A percentile compares a stretch with the other conserved stretches of the same genome.
phyloP scores from a whole-genome alignment of 2,888 invertebrate genomes.

The Bimastos eiseni region DNA sequence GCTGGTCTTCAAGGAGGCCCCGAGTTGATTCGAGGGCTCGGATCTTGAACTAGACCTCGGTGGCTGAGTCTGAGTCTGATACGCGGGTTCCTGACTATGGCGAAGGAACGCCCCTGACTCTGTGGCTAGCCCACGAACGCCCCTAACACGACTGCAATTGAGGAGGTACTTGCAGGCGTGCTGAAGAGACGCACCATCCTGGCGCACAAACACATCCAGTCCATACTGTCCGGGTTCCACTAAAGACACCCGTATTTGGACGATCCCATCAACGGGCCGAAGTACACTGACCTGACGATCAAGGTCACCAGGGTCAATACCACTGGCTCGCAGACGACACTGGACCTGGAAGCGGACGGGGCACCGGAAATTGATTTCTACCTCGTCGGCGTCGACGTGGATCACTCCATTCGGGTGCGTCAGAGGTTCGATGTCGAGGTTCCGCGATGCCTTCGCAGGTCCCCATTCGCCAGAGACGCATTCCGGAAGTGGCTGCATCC shows the following conservation, averaged over 20 bases:
- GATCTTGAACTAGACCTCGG: neutral
- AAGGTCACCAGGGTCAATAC: constrained; percentile 83
- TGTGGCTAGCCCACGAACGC: neutral
- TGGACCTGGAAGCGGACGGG: constrained; percentile 72
- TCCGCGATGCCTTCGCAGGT: constrained; percentile 86
- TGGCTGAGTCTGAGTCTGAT: neutral
- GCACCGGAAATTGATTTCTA: constrained; percentile 53
- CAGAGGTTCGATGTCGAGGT: constrained; percentile 78
- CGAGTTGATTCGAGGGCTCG: neutral
- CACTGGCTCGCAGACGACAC: constrained; percentile 74
- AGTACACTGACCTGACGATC: constrained; percentile 68
- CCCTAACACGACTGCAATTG: constrained; percentile 66
- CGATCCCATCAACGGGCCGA: constrained; percentile 34
- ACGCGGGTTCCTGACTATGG: neutral
- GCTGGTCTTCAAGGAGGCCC: neutral
- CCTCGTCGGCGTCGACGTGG: constrained; percentile 67
- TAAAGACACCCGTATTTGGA: constrained; percentile 76
- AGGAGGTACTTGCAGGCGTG: constrained; percentile 99
- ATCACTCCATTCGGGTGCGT: constrained; percentile 79
- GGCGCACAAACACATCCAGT: constrained; percentile 92
- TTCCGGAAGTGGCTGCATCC: constrained; percentile 93
- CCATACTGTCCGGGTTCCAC: constrained; percentile 86
- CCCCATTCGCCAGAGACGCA: constrained; percentile 99
- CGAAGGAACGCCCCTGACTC: neutral
- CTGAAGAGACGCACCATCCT: constrained; percentile 73